Base-by-base conservation (phyloP, 2,797 vertebrate genomes). In the Eremophila alpestris region DNA sequence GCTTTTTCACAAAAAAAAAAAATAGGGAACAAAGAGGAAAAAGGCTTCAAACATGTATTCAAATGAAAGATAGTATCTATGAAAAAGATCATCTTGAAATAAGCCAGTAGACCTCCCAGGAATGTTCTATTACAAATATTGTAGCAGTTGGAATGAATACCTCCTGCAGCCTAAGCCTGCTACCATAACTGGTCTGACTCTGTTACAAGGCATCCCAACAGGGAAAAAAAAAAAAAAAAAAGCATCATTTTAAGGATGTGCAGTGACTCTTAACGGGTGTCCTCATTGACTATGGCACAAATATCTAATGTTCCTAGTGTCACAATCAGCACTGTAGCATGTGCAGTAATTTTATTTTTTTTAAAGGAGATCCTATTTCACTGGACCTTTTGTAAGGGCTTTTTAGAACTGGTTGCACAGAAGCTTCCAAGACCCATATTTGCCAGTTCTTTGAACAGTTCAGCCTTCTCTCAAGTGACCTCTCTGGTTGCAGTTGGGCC, bases 61-160 rank as follows among this genome's bases (percentile, higher is more conserved):
- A 77, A 63, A 77, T 40, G 51, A 94, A 92, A 79, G 48, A 92
- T 1, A 10, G 27, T 46, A 24, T 87, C 71, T 91, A 69, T 84
- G 45, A 76, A 89, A 90, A 89, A 65, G 11, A 81, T 65, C 23
- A 40, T 81, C 62, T 81, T 95, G 84, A 97, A 95, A 95, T 76
- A 95, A 95, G 36, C 87, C 94, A 96, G 94, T 41, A 93, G 89
- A 83, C 87, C 36, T 87, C 81, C 65, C n/a, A 93, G 90, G 89
- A 95, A 95, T 93, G 71, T 78, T 92, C 60, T 95, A 81, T 78
- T 94, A 86, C 92, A 96, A 96, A 96, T 96, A 96, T 76, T 94
- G 73, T 78, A 11, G 0, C 41, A 51, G 55, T 59, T 87, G 92
- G 76, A 91, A 94, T 62, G 60, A 90, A 90, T 58, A 65, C 36